Evolutionary conservation across 1,140 invertebrate species (phyloP), one percentile per base, ranked within the genome.

Genomic region (Antheraea pernyi): DNA sequence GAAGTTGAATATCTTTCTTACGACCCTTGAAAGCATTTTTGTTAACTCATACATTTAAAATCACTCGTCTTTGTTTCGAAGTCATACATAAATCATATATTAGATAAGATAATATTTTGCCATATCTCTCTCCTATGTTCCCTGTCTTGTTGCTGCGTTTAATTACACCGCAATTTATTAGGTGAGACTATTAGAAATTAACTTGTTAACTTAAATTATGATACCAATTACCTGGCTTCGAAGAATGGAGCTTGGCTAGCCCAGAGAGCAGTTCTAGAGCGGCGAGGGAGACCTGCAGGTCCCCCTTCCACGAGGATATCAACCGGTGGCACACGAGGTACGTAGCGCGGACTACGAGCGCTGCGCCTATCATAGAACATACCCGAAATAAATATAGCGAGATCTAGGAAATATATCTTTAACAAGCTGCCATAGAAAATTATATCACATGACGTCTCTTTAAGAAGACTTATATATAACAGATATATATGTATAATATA

Each of bases 281-380:
- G 7, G 98, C 98, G 58, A 99, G 90, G 0, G 98, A 99, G 13
- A 98, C 96, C 87, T 98, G 98, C n/a, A 99, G 91, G 92, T 99
- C 98, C 0, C 96, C 96, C 92, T 98, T 99, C 98, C 98, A 99
- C 0, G 97, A 98, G 0, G 98, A 98, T 81, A 99, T 99, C 36
- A 99, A 93, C 53, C 98, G 95, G 88, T 98, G 98, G 85, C 98
- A 99, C 9, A 99, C 98, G 73, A 99, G 93, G 83, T 98, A 98
- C 0, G 97, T 98, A 3, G 98, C 97, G 70, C 97, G 94, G 0
- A 98, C 97, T 85, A 98, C 98, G 68, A 99, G 85, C 13, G 97
- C 97, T 81, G 97, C 95, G 5, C 97, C 97, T 77, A 95, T 19
- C 18, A 48, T 37, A 19, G 13, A 68, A 30, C 11, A 37, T 7